Percentiles rank a stretch among this genome's conserved stretches.
Conservation (phyloP, 2,888 invertebrate species). For the Rotaria socialis region DNA sequence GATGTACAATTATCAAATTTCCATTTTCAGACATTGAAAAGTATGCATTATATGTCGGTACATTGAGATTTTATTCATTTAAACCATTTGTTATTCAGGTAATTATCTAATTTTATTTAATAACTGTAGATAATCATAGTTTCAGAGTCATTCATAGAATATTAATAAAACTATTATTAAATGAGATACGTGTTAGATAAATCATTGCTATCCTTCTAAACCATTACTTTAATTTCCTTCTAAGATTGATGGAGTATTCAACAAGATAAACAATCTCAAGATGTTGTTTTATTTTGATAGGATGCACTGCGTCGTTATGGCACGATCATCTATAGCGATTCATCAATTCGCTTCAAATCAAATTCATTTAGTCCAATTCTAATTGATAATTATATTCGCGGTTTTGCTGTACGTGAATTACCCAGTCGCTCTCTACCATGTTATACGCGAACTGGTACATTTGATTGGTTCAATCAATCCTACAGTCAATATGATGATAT, state of each 20-base stretch:
- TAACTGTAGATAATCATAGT: too few species aligned
- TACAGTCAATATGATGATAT: conserved; percentile 21
- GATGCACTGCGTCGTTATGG: conserved; percentile 34
- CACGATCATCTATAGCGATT: conserved; percentile 39
- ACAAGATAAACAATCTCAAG: neutral
- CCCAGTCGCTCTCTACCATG: conserved; percentile 36
- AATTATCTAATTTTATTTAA: neutral
- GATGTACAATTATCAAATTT: conserved; percentile 40
- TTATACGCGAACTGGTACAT: conserved; percentile 28
- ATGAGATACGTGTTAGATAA: too few species aligned
- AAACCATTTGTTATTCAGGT: conserved; percentile 44
- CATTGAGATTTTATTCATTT: conserved; percentile 41
- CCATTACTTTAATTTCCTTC: too few species aligned
- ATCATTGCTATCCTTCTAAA: too few species aligned
- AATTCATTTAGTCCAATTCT: conserved; percentile 5
- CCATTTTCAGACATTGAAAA: neutral
- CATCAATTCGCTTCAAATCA: conserved; percentile 39
- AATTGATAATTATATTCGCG: neutral
- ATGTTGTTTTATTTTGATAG: neutral
- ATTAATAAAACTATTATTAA: too few species aligned
- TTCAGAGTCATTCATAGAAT: too few species aligned
- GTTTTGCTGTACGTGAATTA: neutral
- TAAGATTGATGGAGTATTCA: too few species aligned
- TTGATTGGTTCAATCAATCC: conserved; percentile 33
- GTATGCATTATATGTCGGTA: conserved; percentile 8